These are phyloP conservation scores for Varanus komodoensis DNA, from an alignment of 2,113 vertebrate species.

Conservation along the genomic window DNA sequence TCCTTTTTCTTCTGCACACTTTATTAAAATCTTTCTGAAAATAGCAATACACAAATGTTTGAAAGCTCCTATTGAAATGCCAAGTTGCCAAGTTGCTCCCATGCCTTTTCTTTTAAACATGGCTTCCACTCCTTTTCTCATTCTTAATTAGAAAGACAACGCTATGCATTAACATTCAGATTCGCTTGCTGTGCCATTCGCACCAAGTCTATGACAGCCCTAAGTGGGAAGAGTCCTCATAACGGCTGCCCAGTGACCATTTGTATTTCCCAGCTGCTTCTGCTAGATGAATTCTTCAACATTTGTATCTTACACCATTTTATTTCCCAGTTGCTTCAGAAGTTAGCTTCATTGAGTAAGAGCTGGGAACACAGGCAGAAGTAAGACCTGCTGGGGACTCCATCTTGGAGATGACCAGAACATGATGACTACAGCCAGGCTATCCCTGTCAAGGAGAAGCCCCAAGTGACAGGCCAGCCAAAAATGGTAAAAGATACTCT, in stretches of 20 bases:
- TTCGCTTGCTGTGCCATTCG: background rate
- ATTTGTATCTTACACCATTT: background rate
- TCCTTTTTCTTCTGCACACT: slow-evolving; percentile 14
- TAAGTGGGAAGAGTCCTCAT: background rate
- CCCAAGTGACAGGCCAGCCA: too few relatives aligned
- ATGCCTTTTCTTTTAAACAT: background rate
- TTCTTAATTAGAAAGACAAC: background rate
- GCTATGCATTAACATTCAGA: background rate
- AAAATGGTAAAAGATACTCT: too few relatives aligned
- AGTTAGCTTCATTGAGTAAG: background rate
- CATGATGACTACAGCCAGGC: too few relatives aligned
- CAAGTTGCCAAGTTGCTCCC: background rate
- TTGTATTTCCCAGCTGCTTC: background rate
- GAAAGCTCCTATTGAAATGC: background rate
- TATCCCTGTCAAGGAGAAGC: too few relatives aligned
- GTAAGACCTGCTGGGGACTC: too few relatives aligned
- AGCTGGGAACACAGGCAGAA: too few relatives aligned
- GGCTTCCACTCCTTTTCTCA: background rate
- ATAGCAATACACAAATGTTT: background rate
- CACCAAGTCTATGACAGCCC: background rate
- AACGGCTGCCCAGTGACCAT: background rate
- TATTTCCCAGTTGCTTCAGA: too few relatives aligned
- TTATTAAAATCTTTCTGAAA: slow-evolving; percentile 22
- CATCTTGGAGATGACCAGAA: too few relatives aligned
- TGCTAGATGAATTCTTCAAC: background rate